Percentiles rank a stretch among this genome's conserved stretches.
Evolutionary conservation across 2,888 invertebrate species (phyloP).

Genomic region (Aporophyla nigra): DNA sequence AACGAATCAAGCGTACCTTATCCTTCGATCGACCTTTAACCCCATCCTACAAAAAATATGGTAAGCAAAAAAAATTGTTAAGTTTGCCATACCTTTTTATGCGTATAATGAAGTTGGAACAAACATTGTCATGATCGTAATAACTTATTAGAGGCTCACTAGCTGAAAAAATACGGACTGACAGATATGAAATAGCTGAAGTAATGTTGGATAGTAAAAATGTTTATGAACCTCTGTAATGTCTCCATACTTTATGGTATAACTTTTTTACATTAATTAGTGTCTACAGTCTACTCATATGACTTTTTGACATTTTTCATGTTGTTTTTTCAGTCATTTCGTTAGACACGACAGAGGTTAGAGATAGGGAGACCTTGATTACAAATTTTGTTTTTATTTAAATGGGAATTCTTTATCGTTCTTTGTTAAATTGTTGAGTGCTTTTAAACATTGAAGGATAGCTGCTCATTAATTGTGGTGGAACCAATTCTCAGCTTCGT

Average conservation of each 20-base stretch:
- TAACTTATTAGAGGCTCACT: constrained; percentile 38
- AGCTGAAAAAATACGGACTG: constrained; percentile 40
- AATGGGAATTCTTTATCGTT: background rate
- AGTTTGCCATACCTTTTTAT: constrained; percentile 32
- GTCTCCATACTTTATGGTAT: constrained; percentile 37
- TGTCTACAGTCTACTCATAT: constrained; percentile 8
- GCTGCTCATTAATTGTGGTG: constrained; percentile 37
- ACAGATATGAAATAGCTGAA: constrained; percentile 50
- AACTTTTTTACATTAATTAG: constrained; percentile 49
- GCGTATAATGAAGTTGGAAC: constrained; percentile 27
- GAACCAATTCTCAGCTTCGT: constrained; percentile 32
- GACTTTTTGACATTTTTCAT: background rate
- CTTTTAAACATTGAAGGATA: constrained; percentile 38
- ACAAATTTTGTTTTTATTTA: background rate
- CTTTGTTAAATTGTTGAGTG: constrained; percentile 4
- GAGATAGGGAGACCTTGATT: background rate
- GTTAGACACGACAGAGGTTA: background rate
- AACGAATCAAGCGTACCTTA: background rate
- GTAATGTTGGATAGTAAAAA: constrained; percentile 54
- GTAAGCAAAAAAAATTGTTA: background rate
- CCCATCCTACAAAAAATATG: background rate
- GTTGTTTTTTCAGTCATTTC: background rate
- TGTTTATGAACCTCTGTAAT: constrained; percentile 50
- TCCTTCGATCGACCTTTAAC: background rate
- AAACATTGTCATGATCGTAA: constrained; percentile 28